Base-by-base conservation (phyloP, 1,140 invertebrate species). In the Drosophila jambulina region DNA sequence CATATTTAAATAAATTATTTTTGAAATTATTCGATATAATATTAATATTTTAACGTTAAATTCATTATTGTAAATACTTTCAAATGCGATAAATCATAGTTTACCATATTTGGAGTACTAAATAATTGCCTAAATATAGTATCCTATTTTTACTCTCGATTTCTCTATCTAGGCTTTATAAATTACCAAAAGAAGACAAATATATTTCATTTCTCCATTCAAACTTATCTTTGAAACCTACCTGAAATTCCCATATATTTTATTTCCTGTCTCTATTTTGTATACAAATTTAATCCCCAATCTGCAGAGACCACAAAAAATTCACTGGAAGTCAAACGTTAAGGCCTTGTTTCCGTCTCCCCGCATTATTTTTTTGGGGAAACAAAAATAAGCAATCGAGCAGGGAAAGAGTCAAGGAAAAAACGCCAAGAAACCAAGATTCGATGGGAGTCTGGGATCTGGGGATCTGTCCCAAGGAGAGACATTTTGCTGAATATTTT, bases 401-500 rank as follows among this genome's bases (percentile, higher is more conserved):
- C 12, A 56, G 49, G 40, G 6, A 46, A 46, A 59, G 32, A 76
- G 46, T 32, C 36, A 15, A 45, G 42, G 36, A n/a, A 9, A 75
- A 54, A 34, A 53, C 21, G 21, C 51, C 51, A 23, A n/a, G 17
- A 49, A 27, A n/a, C 46, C 36, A 19, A 45, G 36, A 42, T 62
- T 53, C 57, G 38, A 54, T 62, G 15, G 34, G 19, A 17, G 34
- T 59, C 51, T 70, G 32, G 29, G 8, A 42, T 23, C 43, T 43
- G 1, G 63, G 29, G 25, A 42, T 21, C 19, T 56, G 42, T 19
- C 42, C 59, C 48, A 43, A 32, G 59, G 46, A 81, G 68, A 87
- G 83, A 88, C 83, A 86, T 88, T 86, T 86, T 86, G 80, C 57
- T 48, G 83, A 80, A 87, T 83, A 80, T 83, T 74, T 83, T 74